Conservation (phyloP, 2,113 vertebrate species). For the Pampusana beccarii region DNA sequence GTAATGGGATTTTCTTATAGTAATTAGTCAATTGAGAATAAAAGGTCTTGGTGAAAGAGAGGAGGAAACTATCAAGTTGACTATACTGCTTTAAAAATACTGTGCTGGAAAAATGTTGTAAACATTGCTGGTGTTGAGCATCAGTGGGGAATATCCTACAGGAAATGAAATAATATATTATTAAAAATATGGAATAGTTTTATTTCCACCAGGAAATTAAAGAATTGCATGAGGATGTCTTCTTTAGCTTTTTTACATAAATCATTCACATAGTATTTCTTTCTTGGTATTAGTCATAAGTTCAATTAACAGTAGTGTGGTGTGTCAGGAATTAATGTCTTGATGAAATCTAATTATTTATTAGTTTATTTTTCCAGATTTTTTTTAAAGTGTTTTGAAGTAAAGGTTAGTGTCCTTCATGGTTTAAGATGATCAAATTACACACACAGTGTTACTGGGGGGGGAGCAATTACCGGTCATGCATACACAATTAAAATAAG, state of each 20-base stretch:
- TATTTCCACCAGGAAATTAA: constrained; percentile 33
- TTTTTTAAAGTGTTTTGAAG: not conserved
- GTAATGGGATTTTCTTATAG: not conserved
- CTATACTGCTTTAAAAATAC: not conserved
- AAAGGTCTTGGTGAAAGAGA: not conserved
- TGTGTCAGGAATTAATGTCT: constrained; percentile 10
- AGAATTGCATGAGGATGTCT: not conserved
- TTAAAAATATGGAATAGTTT: constrained; percentile 28
- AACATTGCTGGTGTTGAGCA: not conserved
- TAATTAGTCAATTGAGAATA: not conserved
- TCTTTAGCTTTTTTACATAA: not conserved
- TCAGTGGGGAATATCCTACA: not conserved
- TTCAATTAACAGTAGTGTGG: not conserved
- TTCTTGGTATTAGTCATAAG: not conserved
- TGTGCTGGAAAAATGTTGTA: not conserved
- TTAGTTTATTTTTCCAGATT: constrained; percentile 15
- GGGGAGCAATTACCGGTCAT: constrained; percentile 24
- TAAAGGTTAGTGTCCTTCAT: constrained; percentile 51
- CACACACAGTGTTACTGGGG: not conserved
- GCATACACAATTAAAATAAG: constrained; percentile 33
- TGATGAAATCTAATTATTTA: constrained; percentile 41
- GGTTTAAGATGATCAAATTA: constrained; percentile 53
- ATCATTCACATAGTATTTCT: constrained; percentile 1
- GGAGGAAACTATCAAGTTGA: not conserved
- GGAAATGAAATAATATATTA: constrained; percentile 48